Evolutionary conservation across 2,797 vertebrate species (phyloP).

Genomic region (Microctenopoma steveboyesi): DNA sequence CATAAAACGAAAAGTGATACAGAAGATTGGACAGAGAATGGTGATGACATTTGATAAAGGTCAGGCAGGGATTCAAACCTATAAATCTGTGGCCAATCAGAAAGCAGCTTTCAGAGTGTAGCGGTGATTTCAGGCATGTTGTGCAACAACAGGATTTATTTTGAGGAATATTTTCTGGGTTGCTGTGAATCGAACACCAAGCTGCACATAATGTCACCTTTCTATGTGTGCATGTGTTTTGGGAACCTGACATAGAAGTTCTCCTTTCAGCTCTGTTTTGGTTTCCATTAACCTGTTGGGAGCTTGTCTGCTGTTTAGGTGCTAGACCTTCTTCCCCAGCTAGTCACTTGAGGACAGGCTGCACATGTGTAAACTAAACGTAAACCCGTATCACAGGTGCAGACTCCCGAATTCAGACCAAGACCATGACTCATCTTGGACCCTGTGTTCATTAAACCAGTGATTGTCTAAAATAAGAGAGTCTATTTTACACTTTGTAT

Average conservation of each 20-base stretch:
- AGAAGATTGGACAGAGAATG: conserved; percentile 42
- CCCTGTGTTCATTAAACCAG: background rate
- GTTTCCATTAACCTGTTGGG: background rate
- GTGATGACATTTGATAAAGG: conserved; percentile 72
- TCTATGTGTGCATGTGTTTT: background rate
- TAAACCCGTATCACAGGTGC: background rate
- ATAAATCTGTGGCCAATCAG: conserved; percentile 46
- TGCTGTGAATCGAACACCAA: conserved; percentile 17
- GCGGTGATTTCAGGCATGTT: conserved; percentile 51
- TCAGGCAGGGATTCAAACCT: conserved; percentile 61
- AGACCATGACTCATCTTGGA: background rate
- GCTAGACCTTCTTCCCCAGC: background rate
- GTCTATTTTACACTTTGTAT: background rate
- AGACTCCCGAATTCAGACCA: background rate
- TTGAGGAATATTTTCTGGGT: conserved; percentile 48
- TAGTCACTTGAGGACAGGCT: background rate
- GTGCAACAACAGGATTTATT: conserved; percentile 70
- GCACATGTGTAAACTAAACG: background rate
- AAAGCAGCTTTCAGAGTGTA: conserved; percentile 24
- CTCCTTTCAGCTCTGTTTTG: conserved; percentile 1
- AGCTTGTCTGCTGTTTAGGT: background rate
- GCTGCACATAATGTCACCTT: conserved; percentile 5
- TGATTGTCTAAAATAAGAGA: conserved; percentile 9
- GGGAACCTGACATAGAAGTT: background rate
- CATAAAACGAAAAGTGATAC: conserved; percentile 54